These are phyloP conservation scores for Aporrectodea caliginosa DNA, from an alignment of 1,140 invertebrate genomes.

Conservation along the genomic window DNA sequence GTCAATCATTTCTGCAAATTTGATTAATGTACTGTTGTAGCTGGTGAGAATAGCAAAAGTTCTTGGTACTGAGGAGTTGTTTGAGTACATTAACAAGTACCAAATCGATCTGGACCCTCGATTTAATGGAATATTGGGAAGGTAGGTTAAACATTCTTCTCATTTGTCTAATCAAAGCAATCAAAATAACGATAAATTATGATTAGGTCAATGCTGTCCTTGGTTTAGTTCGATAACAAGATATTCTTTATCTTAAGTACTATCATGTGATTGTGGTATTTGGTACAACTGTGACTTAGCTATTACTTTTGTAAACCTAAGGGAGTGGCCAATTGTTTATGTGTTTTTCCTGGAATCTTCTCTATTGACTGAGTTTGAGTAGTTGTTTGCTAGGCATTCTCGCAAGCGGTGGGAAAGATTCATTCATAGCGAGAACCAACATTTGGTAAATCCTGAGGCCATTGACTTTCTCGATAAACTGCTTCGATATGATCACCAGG, in stretches of 20 bases:
- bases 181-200: too few species aligned
- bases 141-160: conserved; percentile 63
- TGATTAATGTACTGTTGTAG: conserved; percentile 47
- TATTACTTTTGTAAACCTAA: too few species aligned
- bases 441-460: conserved; percentile 95
- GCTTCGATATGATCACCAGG: conserved; percentile 97
- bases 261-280: too few species aligned
- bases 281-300: too few species aligned
- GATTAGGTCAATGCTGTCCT: too few species aligned
- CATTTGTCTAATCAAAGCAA: too few species aligned
- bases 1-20: too few species aligned
- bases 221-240: too few species aligned
- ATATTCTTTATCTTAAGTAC: too few species aligned
- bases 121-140: conserved; percentile 97
- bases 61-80: conserved; percentile 97
- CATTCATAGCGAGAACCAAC: conserved; percentile 98
- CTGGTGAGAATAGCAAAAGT: conserved; percentile 99
- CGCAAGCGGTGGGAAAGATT: conserved; percentile 99
- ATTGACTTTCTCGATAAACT: conserved; percentile 97
- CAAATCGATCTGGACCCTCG: conserved; percentile 97
- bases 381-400: conserved; percentile 76
- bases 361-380: too few species aligned
- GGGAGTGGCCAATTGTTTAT: too few species aligned
- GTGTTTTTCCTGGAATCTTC: too few species aligned
- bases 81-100: conserved; percentile 99